These are phyloP conservation scores for Neodon shergylaensis DNA, from an alignment of 2,113 vertebrate genomes.

Conservation along the genomic window DNA sequence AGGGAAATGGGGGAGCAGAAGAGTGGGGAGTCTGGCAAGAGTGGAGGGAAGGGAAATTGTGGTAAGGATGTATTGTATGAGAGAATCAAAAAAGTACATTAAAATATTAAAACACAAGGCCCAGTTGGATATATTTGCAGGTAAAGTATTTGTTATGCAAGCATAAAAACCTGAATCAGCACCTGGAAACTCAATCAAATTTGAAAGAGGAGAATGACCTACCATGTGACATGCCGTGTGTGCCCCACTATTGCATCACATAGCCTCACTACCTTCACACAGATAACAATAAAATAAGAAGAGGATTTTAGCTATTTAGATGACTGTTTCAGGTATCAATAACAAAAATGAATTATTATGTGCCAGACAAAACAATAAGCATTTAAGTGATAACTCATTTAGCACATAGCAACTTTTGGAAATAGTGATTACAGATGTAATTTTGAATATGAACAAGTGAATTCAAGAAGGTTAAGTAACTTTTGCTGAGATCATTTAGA, in stretches of 20 bases:
- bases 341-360: neutral
- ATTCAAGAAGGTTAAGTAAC: neutral
- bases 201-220: neutral
- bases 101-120: neutral
- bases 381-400: neutral
- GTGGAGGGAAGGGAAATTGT: neutral
- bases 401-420: neutral
- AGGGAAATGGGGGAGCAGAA: neutral
- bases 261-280: too few relatives aligned
- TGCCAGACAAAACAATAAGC: neutral
- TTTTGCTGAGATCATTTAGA: accelerated
- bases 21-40: too few relatives aligned
- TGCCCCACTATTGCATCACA: neutral
- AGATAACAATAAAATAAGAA: neutral
- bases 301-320: neutral
- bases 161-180: neutral
- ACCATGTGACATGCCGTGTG: neutral
- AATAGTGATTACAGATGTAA: neutral
- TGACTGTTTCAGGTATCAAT: neutral
- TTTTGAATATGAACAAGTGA: neutral
- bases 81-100: neutral
- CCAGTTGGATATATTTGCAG: neutral
- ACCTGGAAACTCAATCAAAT: too few relatives aligned
- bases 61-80: neutral
- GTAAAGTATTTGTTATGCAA: neutral